Base-by-base conservation (phyloP, 2,888 invertebrate species). In the Cosmia trapezina region DNA sequence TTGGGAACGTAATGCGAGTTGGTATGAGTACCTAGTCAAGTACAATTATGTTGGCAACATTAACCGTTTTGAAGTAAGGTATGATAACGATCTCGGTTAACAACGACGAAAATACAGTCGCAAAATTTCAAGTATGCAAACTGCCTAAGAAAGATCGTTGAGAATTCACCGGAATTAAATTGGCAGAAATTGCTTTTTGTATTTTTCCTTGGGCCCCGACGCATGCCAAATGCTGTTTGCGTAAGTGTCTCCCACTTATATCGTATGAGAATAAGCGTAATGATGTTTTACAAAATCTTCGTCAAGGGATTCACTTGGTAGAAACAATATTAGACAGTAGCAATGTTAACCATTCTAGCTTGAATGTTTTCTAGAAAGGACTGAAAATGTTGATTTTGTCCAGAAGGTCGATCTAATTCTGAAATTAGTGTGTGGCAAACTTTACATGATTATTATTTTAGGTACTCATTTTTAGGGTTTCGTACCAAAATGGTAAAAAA, bases 111-210 rank as follows among this genome's bases (percentile, higher is more conserved):
- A 83, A 80, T 84, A 82, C 76, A 75, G 69, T 80, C 56, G 57
- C 67, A 62, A 84, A 82, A 86, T 85, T 72, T 80, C 73, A 73
- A 84, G 77, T 80, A 79, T 76, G 85, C 83, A 81, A 80, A 85
- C 73, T 56, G 79, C 73, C 74, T 79, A 70, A 79, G 56, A 60
- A 78, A 73, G 72, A 70, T 81, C 28, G 43, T 73, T 70, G 78
- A n/a, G 73, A 70, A 72, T 76, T 72, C 78, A 67, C 63, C 64
- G 63, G 83, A 84, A 82, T 81, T 82, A 82, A 80, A 74, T 73
- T 71, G 59, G 63, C 59, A 74, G 45, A 68, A 80, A 83, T 80
- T 75, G 80, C 53, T 77, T 78, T 80, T 81, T 80, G 70, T 80
- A 78, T 81, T 80, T 81, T 81, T 78, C 67, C 67, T 82, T 41